A percentile compares a stretch with the other conserved stretches of the same genome.
Conservation (phyloP, 2,797 vertebrate genomes). For the Caiman crocodilus region DNA sequence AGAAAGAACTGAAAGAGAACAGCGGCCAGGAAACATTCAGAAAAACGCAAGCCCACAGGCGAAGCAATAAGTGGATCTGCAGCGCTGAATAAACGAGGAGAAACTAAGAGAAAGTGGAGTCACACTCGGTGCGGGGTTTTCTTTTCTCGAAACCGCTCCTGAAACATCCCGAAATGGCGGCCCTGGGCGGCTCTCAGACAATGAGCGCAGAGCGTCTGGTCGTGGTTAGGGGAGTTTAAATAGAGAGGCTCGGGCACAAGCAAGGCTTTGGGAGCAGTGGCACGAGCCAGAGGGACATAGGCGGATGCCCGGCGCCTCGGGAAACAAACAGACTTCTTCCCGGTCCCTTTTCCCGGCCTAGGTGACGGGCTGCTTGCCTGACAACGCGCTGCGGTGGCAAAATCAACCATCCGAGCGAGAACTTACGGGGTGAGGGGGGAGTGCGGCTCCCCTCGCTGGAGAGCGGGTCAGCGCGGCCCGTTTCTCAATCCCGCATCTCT, state of each 20-base stretch:
- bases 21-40: neutral
- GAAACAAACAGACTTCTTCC: too few relatives aligned
- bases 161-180: neutral
- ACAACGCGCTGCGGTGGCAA: too few relatives aligned
- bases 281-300: neutral
- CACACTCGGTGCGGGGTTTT: neutral
- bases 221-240: neutral
- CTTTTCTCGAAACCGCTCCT: too few relatives aligned
- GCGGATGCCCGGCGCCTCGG: fast-evolving
- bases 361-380: too few relatives aligned
- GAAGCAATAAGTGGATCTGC: neutral
- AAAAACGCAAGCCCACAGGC: neutral
- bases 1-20: neutral
- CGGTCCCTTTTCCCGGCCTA: too few relatives aligned
- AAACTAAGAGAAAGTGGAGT: neutral
- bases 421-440: too few relatives aligned
- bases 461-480: too few relatives aligned
- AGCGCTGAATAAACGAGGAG: neutral
- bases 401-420: too few relatives aligned
- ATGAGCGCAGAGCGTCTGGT: neutral
- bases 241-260: too few relatives aligned
- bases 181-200: neutral
- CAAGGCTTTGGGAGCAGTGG: neutral
- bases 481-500: too few relatives aligned
- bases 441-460: too few relatives aligned